Evolutionary conservation across 1,140 invertebrate species (phyloP), one percentile per base, ranked within the genome.

Genomic region (Ceratitis capitata): DNA sequence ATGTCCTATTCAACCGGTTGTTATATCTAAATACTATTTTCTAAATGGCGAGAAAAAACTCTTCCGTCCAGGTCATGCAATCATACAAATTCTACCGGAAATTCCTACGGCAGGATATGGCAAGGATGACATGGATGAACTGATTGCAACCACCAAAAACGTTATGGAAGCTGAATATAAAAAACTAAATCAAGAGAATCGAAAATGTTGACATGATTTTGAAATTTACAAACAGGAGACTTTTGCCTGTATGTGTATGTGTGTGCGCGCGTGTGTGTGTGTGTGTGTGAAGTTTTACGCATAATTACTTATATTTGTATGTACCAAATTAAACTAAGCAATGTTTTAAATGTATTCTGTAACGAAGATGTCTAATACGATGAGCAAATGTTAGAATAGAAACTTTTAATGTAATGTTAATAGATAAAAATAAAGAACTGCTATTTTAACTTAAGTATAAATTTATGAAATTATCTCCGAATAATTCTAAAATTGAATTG

Each of bases 21-120:
- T 98, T 39, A 95, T 98, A n/a, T 97, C 97, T 0, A 95, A 95
- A 89, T 98, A 98, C 91, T 94, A 95, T 74, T 98, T 98, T 89
- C 93, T 98, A 85, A 96, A 96, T 88, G 93, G 94, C 74, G 94
- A 95, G 87, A 93, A 94, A 61, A 95, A 95, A 88, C 94, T 93
- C 86, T 98, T 97, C 92, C 94, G 95, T 92, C 86, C 92, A 94
- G 96, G 96, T 83, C 93, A 94, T 56, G 94, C 94, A 87, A 93
- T 94, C 16, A 95, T 97, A 42, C 94, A 94, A 47, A 95, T 97
- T 89, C 89, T 97, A 86, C 96, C 96, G 1, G 90, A 94, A 58
- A 95, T 96, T 87, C 89, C 94, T 64, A 96, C 96, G 0, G 92
- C 94, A 74, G 94, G 94, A 49, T 88, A 95, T 56, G 93, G 92